Evolutionary conservation across 64 coral and sea anemone genomes (phyloP), one percentile per base, ranked within the genome.

Genomic region (Montipora foliosa): DNA sequence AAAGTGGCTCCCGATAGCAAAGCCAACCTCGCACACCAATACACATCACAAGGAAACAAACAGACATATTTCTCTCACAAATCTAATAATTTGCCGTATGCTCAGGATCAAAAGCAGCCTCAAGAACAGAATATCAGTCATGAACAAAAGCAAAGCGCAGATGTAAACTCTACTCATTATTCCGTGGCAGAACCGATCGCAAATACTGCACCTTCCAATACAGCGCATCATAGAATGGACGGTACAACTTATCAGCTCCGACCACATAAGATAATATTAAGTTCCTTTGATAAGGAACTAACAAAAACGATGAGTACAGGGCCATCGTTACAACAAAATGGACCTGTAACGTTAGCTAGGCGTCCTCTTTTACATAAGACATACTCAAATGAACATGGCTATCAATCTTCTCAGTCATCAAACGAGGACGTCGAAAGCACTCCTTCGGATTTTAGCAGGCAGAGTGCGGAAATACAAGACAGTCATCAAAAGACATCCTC

Each of bases 241-340:
- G 48, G 16, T 16, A 71, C 20, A 17, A 49, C 46, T 12, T 50
- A 50, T 20, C 82, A 71, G 45, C 47, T 86, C 3, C 62, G 82
- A 11, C 82, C 82, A 5, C 82, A 86, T 72, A 86, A 86, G 66
- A 72, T 86, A 86, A 86, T 86, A 21, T 44, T 71, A 20, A 86
- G 82, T 16, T 46, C 82, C 6, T 86, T 86, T 70, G 82, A 86
- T 49, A 15, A 86, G 13, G 64, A 86, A 11, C 82, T 86, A 4
- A 47, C 46, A 1, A 62, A 50, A 7, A 50, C 44, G 66, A 71
- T 86, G 19, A 7, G 0, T 7, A 84, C 60, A 67, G 81, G 81
- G 9, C 81, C 81, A 84, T 84, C 60, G 6, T 6, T 67, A 8
- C 37, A 47, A 48, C 61, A 68, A 69, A 37, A 20, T 48, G 9